Base-by-base conservation (phyloP, 1,140 invertebrate genomes). In the Drosophila arizonae region DNA sequence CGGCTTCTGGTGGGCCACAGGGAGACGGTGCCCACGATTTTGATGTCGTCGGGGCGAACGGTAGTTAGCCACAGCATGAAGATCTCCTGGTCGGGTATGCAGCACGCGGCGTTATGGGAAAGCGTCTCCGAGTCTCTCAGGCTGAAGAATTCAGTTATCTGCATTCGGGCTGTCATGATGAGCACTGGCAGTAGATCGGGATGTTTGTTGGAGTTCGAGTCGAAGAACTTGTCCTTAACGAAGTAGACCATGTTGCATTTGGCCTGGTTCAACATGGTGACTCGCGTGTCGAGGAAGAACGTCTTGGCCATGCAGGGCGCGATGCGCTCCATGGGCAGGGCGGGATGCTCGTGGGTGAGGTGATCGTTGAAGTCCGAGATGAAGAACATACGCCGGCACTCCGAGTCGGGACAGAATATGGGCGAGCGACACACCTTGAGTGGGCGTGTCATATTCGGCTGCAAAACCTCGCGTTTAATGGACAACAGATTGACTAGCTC, bases 281-380 rank as follows among this genome's bases (percentile, higher is more conserved):
- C n/a, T 4, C 50, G 70, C 8, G 69, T 43, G 45, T 90, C 81
- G 36, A 90, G 45, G 15, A 79, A 86, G 50, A 90, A 88, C 17
- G 89, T 89, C 68, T 86, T 90, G 0, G 70, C 60, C 33, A 77
- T 52, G 6, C 66, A 13, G 0, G 71, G 46, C 0, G 6, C 6
- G 11, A 86, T 76, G 21, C 76, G 78, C 30, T 90, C 89, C 67
- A 89, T 73, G 13, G 77, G 60, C 36, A 90, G n/a, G 2, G 62
- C 6, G 2, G 50, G 61, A 55, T 90, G 89, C 21, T 86, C 81
- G 1, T 66, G 52, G 0, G 60, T 43, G 0, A 90, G 36, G 50
- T 90, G 87, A 5, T 54, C 72, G 21, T 74, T 89, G 11, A 90
- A 86, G 6, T 90, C 84, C 0, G 87, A 86, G 1, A 86, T 64